Conservation (phyloP, 2,888 invertebrate species). For the Alloplasta piceator region DNA sequence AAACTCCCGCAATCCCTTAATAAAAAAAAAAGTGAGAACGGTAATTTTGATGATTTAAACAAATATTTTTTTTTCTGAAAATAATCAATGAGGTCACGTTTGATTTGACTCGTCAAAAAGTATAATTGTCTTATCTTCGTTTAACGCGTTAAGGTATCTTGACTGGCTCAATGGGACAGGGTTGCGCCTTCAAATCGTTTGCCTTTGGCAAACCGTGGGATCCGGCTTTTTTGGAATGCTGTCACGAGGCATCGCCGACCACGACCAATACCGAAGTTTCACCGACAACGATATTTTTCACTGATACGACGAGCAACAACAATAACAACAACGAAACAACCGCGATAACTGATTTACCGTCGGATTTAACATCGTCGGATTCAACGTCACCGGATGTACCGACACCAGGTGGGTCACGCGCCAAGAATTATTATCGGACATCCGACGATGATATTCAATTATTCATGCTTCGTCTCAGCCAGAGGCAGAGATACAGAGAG, state of each 20-base stretch:
- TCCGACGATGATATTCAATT: constrained; percentile 51
- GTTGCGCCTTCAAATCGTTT: constrained; percentile 85
- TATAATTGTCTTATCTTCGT: constrained; percentile 43
- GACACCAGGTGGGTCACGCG: constrained; percentile 60
- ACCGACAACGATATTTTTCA: constrained; percentile 52
- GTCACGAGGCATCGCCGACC: constrained; percentile 82
- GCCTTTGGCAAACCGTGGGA: constrained; percentile 86
- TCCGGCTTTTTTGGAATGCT: constrained; percentile 87
- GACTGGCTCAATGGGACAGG: constrained; percentile 85
- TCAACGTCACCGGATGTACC: constrained; percentile 59
- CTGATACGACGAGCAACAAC: constrained; percentile 51
- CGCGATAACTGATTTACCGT: constrained; percentile 2
- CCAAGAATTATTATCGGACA: constrained; percentile 32
- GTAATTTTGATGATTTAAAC: no score
- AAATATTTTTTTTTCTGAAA: no score
- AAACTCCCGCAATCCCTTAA: no score
- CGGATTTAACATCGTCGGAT: constrained; percentile 51
- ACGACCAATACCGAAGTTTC: constrained; percentile 65
- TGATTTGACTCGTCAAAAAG: background rate
- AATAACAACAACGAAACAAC: constrained; percentile 1
- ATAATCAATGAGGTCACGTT: no score
- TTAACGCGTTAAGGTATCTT: constrained; percentile 84
- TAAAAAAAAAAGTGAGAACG: no score
- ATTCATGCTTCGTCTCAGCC: constrained; percentile 50
- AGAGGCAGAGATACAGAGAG: no score